A percentile compares a stretch with the other conserved stretches of the same genome.
Evolutionary conservation across 2,113 vertebrate genomes (phyloP).

Genomic region (Saimiri boliviensis): DNA sequence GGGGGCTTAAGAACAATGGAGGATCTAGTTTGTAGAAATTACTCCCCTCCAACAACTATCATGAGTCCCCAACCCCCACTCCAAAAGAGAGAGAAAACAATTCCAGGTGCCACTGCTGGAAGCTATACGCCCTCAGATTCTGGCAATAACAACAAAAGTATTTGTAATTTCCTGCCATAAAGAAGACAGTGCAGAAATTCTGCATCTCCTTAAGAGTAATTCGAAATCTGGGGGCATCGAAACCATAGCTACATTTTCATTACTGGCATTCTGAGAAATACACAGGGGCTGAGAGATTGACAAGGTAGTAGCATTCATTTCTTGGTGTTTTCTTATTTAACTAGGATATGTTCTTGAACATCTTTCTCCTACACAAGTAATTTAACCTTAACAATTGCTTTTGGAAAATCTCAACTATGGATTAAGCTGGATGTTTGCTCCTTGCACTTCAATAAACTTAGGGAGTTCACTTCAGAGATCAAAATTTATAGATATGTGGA

Average conservation of each 20-base stretch:
- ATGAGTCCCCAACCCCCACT: neutral
- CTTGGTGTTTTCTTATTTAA: neutral
- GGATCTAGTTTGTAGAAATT: neutral
- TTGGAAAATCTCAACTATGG: neutral
- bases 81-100: constrained; percentile 50
- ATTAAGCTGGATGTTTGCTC: neutral
- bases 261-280: constrained; percentile 20
- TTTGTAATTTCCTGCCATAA: constrained; percentile 56
- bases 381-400: neutral
- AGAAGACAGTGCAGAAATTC: constrained; percentile 12
- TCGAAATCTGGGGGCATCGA: constrained; percentile 21
- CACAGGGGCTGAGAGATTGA: neutral
- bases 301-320: neutral
- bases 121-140: constrained; percentile 46
- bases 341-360: neutral
- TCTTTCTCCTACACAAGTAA: neutral
- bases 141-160: constrained; percentile 18
- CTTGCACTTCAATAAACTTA: neutral
- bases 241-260: neutral
- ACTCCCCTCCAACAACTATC: neutral
- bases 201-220: neutral
- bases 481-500: neutral
- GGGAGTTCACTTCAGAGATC: neutral
- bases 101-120: constrained; percentile 28
- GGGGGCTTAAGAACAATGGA: neutral